phyloP scores from a whole-genome alignment of 2,797 vertebrate species.

The Melanotaenia boesemani region DNA sequence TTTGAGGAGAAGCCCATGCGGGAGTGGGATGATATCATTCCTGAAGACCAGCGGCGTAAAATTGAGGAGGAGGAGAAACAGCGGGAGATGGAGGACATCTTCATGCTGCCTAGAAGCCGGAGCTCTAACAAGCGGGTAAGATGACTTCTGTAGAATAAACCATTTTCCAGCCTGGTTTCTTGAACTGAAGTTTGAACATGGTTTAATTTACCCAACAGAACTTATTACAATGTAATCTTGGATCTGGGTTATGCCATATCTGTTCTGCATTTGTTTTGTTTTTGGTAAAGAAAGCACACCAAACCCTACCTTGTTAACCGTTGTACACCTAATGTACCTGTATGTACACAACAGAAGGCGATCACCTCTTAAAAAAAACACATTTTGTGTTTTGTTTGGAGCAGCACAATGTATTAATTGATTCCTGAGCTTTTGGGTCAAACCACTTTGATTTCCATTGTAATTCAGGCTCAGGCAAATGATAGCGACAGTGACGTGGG shows the following conservation, averaged over 20 bases:
- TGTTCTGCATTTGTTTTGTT: neutral
- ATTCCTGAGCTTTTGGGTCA: neutral
- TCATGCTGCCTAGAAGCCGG: conserved; percentile 96
- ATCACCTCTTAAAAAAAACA: neutral
- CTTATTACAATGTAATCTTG: neutral
- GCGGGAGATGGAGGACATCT: conserved; percentile 97
- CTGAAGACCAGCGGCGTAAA: conserved; percentile 92
- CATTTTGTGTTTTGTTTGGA: neutral
- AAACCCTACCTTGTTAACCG: neutral
- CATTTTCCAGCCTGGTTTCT: neutral
- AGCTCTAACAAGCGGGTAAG: conserved; percentile 96
- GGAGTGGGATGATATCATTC: conserved; percentile 98
- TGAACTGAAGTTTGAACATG: neutral
- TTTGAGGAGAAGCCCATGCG: conserved; percentile 84
- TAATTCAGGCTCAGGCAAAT: conserved; percentile 90
- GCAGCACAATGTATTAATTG: too few species aligned
- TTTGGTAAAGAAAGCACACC: neutral
- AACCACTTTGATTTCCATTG: neutral
- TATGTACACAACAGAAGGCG: neutral
- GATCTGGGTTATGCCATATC: neutral
- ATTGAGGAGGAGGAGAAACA: conserved; percentile 96
- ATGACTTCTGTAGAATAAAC: neutral
- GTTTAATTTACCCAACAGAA: neutral
- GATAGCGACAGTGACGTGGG: conserved; percentile 97
- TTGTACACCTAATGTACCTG: neutral